Percentiles rank a stretch among this genome's conserved stretches.
phyloP scores from a whole-genome alignment of 2,797 vertebrate species.

The Spondyliosoma cantharus region DNA sequence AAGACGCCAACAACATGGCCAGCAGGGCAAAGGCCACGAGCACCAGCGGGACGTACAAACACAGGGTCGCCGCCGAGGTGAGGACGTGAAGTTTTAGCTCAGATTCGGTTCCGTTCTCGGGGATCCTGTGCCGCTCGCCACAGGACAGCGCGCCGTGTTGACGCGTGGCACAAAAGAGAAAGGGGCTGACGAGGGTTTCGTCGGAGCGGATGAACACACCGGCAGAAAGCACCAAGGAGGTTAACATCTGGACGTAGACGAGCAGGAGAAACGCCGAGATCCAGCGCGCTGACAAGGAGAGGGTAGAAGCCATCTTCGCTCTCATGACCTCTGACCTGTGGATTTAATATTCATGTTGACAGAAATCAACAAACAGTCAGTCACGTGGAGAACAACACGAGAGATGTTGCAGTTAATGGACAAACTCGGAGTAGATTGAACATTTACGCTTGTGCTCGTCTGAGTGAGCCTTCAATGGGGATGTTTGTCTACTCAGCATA shows the following conservation, averaged over 20 bases:
- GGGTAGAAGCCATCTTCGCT: not conserved
- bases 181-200: slow-evolving; percentile 48
- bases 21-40: slow-evolving; percentile 66
- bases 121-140: not conserved
- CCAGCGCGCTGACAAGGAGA: not conserved
- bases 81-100: not conserved
- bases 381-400: not conserved
- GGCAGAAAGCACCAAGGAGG: slow-evolving; percentile 10
- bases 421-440: not conserved
- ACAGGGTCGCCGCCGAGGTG: not conserved
- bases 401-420: not conserved
- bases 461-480: not conserved
- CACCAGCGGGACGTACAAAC: slow-evolving; percentile 47
- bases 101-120: not conserved
- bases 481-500: not conserved
- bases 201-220: slow-evolving; percentile 53
- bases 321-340: slow-evolving; percentile 10
- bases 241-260: slow-evolving; percentile 39
- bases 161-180: not conserved
- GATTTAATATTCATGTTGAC: not conserved
- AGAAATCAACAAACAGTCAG: not conserved
- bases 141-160: not conserved
- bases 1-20: slow-evolving; percentile 38
- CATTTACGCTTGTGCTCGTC: not conserved
- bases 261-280: slow-evolving; percentile 49